Base-by-base conservation (phyloP, 1,140 invertebrate genomes). In the Gyrodactylus bullatarudis region DNA sequence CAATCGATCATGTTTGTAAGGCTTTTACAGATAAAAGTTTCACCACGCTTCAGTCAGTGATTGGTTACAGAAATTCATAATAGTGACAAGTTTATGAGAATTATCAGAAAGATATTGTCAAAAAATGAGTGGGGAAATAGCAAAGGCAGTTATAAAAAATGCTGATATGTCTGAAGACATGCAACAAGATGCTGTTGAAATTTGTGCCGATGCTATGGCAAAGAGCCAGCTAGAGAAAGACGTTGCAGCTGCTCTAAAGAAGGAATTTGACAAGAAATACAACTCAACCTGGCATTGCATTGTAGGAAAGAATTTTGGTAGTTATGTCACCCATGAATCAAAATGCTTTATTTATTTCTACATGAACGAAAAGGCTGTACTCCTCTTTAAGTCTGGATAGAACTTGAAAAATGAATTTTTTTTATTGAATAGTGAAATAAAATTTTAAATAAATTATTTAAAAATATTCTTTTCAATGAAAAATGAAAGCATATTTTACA, bases 201-300 rank as follows among this genome's bases (percentile, higher is more conserved):
- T 91, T 81, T 92, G 94, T 75, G 97, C 92, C 73, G 91, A 95
- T 75, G 93, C 94, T 1, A 84, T 98, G 74, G 93, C 97, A 82
- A 98, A 98, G 79, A 98, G 91, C 82, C 98, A 98, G 81, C 97
- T 98, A 82, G 94, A 98, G 84, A 99, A 98, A 86, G 91, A 96
- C 79, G 95, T 96, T 78, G 91, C 91, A n/a, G 91, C 90, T 68
- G 94, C 86, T 80, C 93, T 96, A 79, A 95, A 95, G 83, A 95
- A 94, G 81, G 91, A 94, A 80, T 80, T 90, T 89, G 34, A 94
- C 89, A 78, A 92, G 88, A 89, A 89, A 89, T 82, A 78, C 76
- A 77, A 76, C 77, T 77, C 77, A 26, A 78, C 77, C 20, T 82
- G 79, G 79, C 81, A 82, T 75, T 91, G 88, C 82, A 91, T 91